Conservation (phyloP, 2,113 vertebrate genomes). For the Lota lota region DNA sequence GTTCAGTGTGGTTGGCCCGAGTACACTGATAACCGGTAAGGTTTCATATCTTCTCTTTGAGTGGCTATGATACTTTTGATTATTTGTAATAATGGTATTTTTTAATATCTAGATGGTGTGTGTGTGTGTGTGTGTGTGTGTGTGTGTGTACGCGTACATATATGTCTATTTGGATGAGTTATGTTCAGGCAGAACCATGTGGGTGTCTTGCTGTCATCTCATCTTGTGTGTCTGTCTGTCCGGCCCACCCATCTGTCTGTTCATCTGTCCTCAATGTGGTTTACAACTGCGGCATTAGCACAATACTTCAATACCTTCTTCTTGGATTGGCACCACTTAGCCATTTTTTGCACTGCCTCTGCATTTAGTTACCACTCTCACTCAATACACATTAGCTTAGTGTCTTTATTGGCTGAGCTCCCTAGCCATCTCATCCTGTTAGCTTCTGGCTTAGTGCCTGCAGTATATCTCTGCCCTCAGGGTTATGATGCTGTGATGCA, state of each 20-base stretch:
- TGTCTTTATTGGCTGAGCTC: constrained; percentile 45
- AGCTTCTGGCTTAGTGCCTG: constrained; percentile 53
- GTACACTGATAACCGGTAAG: constrained; percentile 50
- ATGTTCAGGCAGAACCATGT: no score
- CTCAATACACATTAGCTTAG: constrained; percentile 59
- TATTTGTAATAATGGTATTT: no score
- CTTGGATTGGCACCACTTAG: constrained; percentile 51
- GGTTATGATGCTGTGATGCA: constrained; percentile 33
- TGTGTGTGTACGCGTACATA: no score
- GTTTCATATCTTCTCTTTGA: constrained; percentile 5
- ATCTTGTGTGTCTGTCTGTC: no score
- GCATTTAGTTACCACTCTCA: constrained; percentile 50
- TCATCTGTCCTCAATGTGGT: constrained; percentile 17
- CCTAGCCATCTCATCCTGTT: constrained; percentile 61
- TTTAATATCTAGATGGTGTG: background rate
- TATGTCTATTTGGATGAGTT: background rate
- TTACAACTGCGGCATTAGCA: constrained; percentile 34
- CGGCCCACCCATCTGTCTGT: constrained; percentile 34
- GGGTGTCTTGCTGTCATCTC: no score
- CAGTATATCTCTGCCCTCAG: constrained; percentile 53
- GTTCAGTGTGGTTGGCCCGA: constrained; percentile 13
- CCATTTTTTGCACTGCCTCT: constrained; percentile 4
- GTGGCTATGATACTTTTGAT: no score
- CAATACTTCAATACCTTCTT: constrained; percentile 22
- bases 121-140: no score